Base-by-base conservation (phyloP, 2,113 vertebrate species). In the Hymenochirus boettgeri region DNA sequence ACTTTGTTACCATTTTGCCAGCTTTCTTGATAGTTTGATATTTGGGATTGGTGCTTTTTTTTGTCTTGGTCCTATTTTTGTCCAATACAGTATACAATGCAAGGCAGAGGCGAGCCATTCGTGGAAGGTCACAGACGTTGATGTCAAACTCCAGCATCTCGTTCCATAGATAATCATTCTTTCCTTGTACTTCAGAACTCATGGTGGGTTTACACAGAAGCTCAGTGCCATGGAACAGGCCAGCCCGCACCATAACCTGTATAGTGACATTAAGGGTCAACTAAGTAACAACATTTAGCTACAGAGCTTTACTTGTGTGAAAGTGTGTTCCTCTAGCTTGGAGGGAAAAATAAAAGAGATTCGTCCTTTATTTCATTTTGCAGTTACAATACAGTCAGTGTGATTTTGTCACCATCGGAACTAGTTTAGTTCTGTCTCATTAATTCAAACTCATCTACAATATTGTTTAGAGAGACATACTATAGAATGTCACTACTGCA, bases 1-100 rank as follows among this genome's bases (percentile, higher is more conserved):
- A 42, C n/a, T 2, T 15, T 69, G 73, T 86, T 84, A 98, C 96
- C 91, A 96, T 91, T 94, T 99, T 99, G 57, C 96, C 96, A 50
- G 95, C 89, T 80, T 98, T 99, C 75, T 95, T 92, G 75, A 99
- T 99, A 70, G 95, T 99, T 84, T 97, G 96, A 81, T 96, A 98
- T 73, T 97, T 99, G 22, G 83, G 75, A 82, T 95, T 93, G 59
- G 89, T 79, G 47, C 90, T 87, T 81, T 93, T 99, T 58, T 91
- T 91, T 71, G 93, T 97, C 60, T 96, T 94, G 46, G 91, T 96
- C 83, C 96, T 98, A 67, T 90, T 89, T 79, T 98, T 98, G 78
- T 99, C 94, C 87, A 94, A 92, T 77, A 98, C 88, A 24, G 93
- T 92, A 51, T 99, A 98, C 72, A 99, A 81, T 33, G 92, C 92